Evolutionary conservation across 2,888 invertebrate genomes (phyloP).

Genomic region (Lymantria dispar): DNA sequence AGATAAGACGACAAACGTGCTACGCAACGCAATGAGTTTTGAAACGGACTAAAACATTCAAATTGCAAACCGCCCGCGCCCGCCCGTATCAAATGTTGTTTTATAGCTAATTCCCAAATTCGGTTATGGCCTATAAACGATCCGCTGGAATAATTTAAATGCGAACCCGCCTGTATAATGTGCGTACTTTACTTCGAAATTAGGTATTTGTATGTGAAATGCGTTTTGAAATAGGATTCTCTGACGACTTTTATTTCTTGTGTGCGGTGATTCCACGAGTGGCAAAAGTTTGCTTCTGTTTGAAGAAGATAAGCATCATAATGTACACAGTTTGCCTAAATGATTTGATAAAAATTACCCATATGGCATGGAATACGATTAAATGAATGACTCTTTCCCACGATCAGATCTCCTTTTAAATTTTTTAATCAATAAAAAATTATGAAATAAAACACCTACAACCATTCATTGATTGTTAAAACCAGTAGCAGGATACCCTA

Average conservation of each 20-base stretch:
- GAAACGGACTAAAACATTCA: conserved; percentile 76
- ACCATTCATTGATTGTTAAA: too few species aligned
- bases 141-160: conserved; percentile 82
- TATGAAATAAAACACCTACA: too few species aligned
- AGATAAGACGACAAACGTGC: conserved; percentile 69
- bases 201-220: conserved; percentile 83
- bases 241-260: conserved; percentile 70
- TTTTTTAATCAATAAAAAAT: too few species aligned
- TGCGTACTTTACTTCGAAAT: conserved; percentile 79
- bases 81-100: conserved; percentile 82
- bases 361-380: too few species aligned
- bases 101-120: conserved; percentile 83
- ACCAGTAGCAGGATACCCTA: too few species aligned
- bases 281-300: conserved; percentile 33
- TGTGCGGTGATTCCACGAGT: conserved; percentile 36
- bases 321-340: background rate
- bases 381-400: too few species aligned
- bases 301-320: conserved; percentile 13
- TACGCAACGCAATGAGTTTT: conserved; percentile 73
- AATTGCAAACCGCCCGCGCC: conserved; percentile 79
- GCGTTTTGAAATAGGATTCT: conserved; percentile 78
- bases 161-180: conserved; percentile 80
- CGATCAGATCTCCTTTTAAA: too few species aligned
- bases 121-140: conserved; percentile 83
- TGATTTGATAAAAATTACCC: too few species aligned